Base-by-base conservation (phyloP, 2,797 vertebrate genomes). In the Loris lydekkerianus region DNA sequence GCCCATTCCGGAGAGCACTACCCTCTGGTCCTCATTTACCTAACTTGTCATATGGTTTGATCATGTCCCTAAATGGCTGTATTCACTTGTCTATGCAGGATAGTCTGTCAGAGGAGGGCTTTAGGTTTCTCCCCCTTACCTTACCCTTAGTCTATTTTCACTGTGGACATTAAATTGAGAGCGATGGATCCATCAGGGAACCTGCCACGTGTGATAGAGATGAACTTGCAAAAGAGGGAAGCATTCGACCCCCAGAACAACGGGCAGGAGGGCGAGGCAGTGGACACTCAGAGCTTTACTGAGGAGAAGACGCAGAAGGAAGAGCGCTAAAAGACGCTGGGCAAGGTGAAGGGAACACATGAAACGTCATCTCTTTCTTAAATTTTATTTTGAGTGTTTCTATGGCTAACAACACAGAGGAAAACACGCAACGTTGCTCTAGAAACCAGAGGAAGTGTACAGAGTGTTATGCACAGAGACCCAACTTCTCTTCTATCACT, bases 1-100 rank as follows among this genome's bases (percentile, higher is more conserved):
- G 14, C 49, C 49, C 15, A 53, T 53, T 15, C 14, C 49, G 15
- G 49, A 53, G 49, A 53, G 49, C 14, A 53, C 14, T 5, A 5
- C 11, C 10, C 3, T 37, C n/a, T 20, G 17, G 21, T 31, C 23
- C 29, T 65, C 11, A 27, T 34, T 34, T 70, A 43, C 0, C 63
- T 9, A 2, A 60, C 40, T 2, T 3, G 8, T 2, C 43, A 18
- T 15, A 2, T 1, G 29, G 4, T 58, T 56, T 29, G 29, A 56
- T 65, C 11, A 10, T 25, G 17, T 1, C 7, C 27, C 27, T 58
- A 15, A 56, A 6, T 6, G 11, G 25, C 65, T 34, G 9, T 4
- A 46, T 31, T 69, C 58, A 14, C 27, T n/a, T 49, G 11, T 1
- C 34, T 65, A 10, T 3, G 11, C 27, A 20, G 8, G 31, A 10